A percentile compares a stretch with the other conserved stretches of the same genome.
These are phyloP conservation scores for Ahaetulla prasina DNA, from an alignment of 2,113 vertebrate genomes.

Conservation along the genomic window DNA sequence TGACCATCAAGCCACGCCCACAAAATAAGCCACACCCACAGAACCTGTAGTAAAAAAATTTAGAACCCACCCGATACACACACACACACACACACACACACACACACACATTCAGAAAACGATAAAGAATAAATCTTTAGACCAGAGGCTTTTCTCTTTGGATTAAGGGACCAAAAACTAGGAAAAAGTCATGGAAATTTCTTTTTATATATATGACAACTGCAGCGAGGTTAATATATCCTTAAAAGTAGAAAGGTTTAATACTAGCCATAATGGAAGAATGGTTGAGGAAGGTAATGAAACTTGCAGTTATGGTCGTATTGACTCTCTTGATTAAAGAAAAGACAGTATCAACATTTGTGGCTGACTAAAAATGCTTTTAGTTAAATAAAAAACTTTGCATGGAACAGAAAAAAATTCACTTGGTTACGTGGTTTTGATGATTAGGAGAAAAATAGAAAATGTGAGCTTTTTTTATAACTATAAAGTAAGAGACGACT, in stretches of 20 bases:
- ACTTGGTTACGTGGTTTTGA: background rate
- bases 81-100: background rate
- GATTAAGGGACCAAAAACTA: background rate
- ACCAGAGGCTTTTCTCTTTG: background rate
- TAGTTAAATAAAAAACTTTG: too few relatives aligned
- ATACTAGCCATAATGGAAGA: background rate
- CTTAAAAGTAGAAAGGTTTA: background rate
- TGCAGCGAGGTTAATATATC: too few relatives aligned
- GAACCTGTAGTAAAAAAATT: too few relatives aligned
- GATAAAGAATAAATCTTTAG: background rate
- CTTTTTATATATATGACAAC: too few relatives aligned
- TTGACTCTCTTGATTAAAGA: background rate
- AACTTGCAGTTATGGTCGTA: background rate
- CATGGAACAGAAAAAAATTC: background rate
- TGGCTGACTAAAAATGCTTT: background rate
- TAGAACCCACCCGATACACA: too few relatives aligned
- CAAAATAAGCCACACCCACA: too few relatives aligned
- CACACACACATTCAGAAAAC: background rate
- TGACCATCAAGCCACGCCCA: too few relatives aligned
- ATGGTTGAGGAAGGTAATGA: background rate
- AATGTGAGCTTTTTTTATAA: background rate
- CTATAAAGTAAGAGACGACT: too few relatives aligned
- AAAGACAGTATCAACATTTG: background rate
- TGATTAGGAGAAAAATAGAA: background rate
- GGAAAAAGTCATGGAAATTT: background rate